Base-by-base conservation (phyloP, 2,888 invertebrate genomes). In the Drosophila ustulata region DNA sequence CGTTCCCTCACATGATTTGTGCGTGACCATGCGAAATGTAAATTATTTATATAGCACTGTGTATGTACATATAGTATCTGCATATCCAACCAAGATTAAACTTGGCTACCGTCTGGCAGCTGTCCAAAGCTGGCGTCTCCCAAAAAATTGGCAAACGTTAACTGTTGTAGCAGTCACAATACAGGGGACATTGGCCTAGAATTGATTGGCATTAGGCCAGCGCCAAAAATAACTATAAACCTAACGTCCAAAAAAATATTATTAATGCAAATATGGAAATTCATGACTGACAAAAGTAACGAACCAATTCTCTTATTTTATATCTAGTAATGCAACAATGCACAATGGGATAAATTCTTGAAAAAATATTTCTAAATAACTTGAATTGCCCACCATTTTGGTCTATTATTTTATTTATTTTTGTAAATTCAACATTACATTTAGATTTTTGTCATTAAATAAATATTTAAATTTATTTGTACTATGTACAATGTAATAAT, bases 11-110 rank as follows among this genome's bases (percentile, higher is more conserved):
- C 52, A 82, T 82, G 77, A 80, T 85, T 82, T 82, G 85, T 78
- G 82, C 85, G 85, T 85, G 82, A 83, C 82, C 86, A 80, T 74
- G 82, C 82, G 78, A 82, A 82, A 83, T 83, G 83, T 83, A 85
- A 85, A 85, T 83, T 85, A 83, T 83, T 77, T 81, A 80, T 79
- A 68, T 47, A 25, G 65, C 71, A 37, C n/a, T n/a, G 11, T 34
- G 37, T n/a, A 34, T 34, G 11, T 37, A 37, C 37, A 37, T n/a
- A n/a, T 37, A 37, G n/a, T 53, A 43, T 45, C 34, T 23, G 37
- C 30, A 18, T 18, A 51, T 34, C 55, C 37, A 49, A 49, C 43
- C 50, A 32, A 65, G 52, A 75, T 72, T 56, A 53, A 61, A 65
- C 50, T 61, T 55, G 58, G 45, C 23, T 50, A 45, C 28, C 34